Percentiles rank a stretch among this genome's conserved stretches.
These are phyloP conservation scores for Chromis chromis DNA, from an alignment of 2,797 vertebrate genomes.

Conservation along the genomic window DNA sequence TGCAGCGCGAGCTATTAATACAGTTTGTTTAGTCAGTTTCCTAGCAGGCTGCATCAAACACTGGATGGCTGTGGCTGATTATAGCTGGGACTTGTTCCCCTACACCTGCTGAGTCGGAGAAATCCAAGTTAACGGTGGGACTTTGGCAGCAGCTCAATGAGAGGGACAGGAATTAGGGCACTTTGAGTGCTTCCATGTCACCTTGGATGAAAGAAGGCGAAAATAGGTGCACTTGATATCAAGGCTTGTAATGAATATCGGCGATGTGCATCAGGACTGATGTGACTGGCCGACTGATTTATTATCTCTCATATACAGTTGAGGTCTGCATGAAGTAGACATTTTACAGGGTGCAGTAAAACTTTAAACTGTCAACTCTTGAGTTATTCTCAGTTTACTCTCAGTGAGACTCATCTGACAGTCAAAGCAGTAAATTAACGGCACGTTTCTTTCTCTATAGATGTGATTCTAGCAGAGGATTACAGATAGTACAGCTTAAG, in stretches of 20 bases:
- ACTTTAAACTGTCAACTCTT: conserved; percentile 19
- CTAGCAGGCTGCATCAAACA: conserved; percentile 91
- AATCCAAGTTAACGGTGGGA: conserved; percentile 83
- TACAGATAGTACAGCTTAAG: background rate
- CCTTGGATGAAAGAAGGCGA: conserved; percentile 70
- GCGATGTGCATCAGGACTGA: conserved; percentile 48
- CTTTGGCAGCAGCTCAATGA: conserved; percentile 69
- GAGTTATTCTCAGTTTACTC: conserved; percentile 23
- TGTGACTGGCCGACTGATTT: conserved; percentile 52
- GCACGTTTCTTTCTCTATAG: background rate
- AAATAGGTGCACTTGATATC: conserved; percentile 70
- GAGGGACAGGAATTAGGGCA: conserved; percentile 65
- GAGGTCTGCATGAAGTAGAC: conserved; percentile 29
- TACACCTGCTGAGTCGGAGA: conserved; percentile 88
- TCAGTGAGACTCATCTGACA: conserved; percentile 22
- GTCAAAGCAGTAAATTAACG: conserved; percentile 13
- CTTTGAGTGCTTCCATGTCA: conserved; percentile 70
- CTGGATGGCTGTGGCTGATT: conserved; percentile 84
- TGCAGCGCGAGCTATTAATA: conserved; percentile 87
- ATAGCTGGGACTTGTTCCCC: conserved; percentile 81
- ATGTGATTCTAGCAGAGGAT: background rate
- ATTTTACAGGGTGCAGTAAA: conserved; percentile 50
- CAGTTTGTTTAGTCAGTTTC: conserved; percentile 91
- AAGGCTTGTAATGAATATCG: conserved; percentile 61
- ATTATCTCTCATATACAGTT: conserved; percentile 44